A percentile compares a stretch with the other conserved stretches of the same genome.
Conservation (phyloP, 2,797 vertebrate genomes). For the Delichon dasypus region DNA sequence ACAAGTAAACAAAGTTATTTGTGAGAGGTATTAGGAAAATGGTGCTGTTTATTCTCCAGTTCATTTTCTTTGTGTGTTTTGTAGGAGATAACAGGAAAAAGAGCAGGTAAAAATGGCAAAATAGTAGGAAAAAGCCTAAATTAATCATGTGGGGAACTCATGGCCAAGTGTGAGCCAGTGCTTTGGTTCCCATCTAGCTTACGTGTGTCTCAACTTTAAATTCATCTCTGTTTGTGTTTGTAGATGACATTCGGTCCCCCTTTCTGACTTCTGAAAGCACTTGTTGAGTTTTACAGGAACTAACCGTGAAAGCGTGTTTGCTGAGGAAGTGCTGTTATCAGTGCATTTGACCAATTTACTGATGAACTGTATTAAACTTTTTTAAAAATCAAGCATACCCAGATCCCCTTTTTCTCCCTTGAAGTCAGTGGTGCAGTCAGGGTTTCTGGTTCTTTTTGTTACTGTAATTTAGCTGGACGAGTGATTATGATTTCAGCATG, state of each 20-base stretch:
- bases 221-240: neutral
- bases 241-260: neutral
- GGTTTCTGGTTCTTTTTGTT: neutral
- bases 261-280: neutral
- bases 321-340: neutral
- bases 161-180: neutral
- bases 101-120: neutral
- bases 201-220: neutral
- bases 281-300: neutral
- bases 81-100: neutral
- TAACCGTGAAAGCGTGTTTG: neutral
- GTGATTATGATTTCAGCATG: neutral
- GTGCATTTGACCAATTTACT: neutral
- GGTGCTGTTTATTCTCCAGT: neutral
- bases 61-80: neutral
- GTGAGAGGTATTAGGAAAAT: neutral
- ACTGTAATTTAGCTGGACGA: neutral
- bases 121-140: neutral
- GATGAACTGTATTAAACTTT: neutral
- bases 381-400: neutral
- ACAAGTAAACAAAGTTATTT: neutral
- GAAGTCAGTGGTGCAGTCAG: neutral
- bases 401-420: neutral
- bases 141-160: neutral
- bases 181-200: neutral